A percentile compares a stretch with the other conserved stretches of the same genome.
These are phyloP conservation scores for Gastracanthus pulcherrimus DNA, from an alignment of 2,888 invertebrate species.

Conservation along the genomic window DNA sequence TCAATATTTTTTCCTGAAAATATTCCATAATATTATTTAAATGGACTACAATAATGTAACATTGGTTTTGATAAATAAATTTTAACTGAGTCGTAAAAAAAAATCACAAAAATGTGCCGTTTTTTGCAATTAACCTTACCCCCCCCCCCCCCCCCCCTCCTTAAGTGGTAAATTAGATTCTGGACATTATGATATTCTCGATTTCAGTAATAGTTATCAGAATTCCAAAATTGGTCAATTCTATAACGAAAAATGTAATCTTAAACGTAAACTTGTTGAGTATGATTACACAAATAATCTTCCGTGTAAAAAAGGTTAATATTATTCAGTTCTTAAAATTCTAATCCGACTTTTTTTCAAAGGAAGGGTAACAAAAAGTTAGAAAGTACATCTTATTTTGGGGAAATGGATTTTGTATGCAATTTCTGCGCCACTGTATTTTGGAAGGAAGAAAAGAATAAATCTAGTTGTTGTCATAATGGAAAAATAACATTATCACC, in stretches of 20 bases:
- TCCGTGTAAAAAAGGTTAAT: neutral
- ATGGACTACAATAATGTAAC: too few species aligned
- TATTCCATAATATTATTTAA: too few species aligned
- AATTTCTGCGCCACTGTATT: neutral
- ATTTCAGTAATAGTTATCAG: neutral
- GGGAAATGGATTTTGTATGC: neutral
- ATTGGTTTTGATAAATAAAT: too few species aligned
- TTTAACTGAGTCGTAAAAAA: too few species aligned
- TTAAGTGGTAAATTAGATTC: neutral
- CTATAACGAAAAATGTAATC: neutral
- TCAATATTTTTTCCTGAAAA: too few species aligned
- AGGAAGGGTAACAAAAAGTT: neutral
- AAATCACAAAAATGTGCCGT: too few species aligned
- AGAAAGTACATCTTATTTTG: neutral
- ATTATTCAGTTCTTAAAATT: neutral
- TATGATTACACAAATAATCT: neutral
- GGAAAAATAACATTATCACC: neutral
- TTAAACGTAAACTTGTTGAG: neutral
- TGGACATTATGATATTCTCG: neutral
- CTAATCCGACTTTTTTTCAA: neutral
- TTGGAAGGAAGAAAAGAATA: neutral
- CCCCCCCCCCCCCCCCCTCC: too few species aligned
- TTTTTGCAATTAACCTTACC: too few species aligned
- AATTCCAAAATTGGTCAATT: neutral
- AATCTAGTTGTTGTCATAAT: neutral